These are phyloP conservation scores for Diarsia rubi DNA, from an alignment of 2,888 invertebrate species.

Conservation along the genomic window DNA sequence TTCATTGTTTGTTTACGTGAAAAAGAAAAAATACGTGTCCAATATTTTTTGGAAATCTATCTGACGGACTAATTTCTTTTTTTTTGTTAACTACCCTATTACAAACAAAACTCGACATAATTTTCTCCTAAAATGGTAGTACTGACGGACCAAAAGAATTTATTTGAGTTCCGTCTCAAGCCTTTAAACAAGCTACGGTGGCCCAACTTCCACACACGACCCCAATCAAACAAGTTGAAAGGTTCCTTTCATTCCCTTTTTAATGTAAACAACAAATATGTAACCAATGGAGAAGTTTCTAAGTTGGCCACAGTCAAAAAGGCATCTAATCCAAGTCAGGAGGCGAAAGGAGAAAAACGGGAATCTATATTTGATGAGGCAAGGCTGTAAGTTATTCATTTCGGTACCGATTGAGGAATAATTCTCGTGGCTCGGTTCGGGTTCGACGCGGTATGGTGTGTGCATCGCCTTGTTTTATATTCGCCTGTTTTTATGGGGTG, in stretches of 20 bases:
- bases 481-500: conserved; percentile 37
- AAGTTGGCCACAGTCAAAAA: conserved; percentile 41
- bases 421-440: conserved; percentile 63
- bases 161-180: not conserved
- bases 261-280: conserved; percentile 39
- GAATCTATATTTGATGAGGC: conserved; percentile 78
- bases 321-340: conserved; percentile 43
- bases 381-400: conserved; percentile 75
- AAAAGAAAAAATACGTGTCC: too few species aligned
- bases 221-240: conserved; percentile 19
- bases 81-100: too few species aligned
- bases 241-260: conserved; percentile 23
- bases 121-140: not conserved
- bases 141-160: not conserved
- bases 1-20: too few species aligned
- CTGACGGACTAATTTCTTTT: too few species aligned
- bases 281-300: conserved; percentile 53
- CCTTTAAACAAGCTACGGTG: not conserved
- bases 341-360: conserved; percentile 69
- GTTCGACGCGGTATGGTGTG: conserved; percentile 23
- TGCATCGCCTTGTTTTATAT: conserved; percentile 40
- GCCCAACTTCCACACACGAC: conserved; percentile 4
- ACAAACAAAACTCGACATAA: not conserved
- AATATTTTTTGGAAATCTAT: too few species aligned
- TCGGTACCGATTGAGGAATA: conserved; percentile 76